Evolutionary conservation across 2,113 vertebrate genomes (phyloP), one percentile per base, ranked within the genome.

Genomic region (Gymnarchus niloticus): DNA sequence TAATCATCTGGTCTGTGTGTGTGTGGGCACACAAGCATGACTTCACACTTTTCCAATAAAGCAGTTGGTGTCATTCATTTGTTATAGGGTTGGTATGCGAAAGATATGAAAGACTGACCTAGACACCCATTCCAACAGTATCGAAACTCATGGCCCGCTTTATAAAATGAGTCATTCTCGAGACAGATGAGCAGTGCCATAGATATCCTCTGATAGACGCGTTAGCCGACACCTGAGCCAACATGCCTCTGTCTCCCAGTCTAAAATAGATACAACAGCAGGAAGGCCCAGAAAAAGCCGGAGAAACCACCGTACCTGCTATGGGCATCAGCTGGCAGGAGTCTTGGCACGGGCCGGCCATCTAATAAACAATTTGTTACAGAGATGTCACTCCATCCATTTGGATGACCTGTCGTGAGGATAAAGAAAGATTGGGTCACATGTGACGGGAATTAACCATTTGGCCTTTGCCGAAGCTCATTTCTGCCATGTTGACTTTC

Each of bases 251-350:
- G 76, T n/a, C 52, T 46, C n/a, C 6, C 44, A 0, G 46, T 37
- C 76, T 6, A 6, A 59, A 80, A 81, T 85, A 59, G 51, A 52
- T 25, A 10, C 3, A 17, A 23, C 5, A 4, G n/a, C n/a, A 85
- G 85, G 76, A 59, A 59, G 41, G 54, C n/a, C 41, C 41, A 48
- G 73, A 49, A 61, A 81, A 25, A 6, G 84, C 41, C 12, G 9
- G 48, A 85, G 88, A 87, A 85, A 88, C 87, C 61, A 88, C 87
- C 85, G 92, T 91, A 92, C 92, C 90, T 93, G 89, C 89, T 92
- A 17, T 54, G 80, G 28, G 23, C 52, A 49, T 85, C 83, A 84
- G 86, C 44, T 83, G 85, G 84, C 81, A n/a, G 33, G 7, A n/a
- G 46, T 85, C 85, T 23, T 86, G 0, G 48, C 88, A 89, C 88